A percentile compares a stretch with the other conserved stretches of the same genome.
These are phyloP conservation scores for Drosophila cracens DNA, from an alignment of 2,888 invertebrate genomes.

Conservation along the genomic window DNA sequence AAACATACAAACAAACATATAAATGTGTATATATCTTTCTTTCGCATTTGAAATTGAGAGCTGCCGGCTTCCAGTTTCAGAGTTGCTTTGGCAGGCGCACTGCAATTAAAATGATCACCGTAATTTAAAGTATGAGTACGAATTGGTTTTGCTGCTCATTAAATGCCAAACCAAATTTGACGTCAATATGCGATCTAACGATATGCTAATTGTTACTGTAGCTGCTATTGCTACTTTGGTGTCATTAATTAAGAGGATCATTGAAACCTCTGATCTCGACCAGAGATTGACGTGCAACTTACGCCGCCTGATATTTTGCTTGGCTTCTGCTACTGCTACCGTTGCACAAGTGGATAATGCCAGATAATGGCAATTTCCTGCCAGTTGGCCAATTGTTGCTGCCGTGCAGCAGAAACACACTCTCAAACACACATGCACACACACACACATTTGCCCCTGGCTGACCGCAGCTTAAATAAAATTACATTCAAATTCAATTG, in stretches of 20 bases:
- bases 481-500: slow-evolving; percentile 84
- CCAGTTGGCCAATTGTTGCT: slow-evolving; percentile 81
- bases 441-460: slow-evolving; percentile 59
- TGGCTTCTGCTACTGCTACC: slow-evolving; percentile 44
- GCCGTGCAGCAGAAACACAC: slow-evolving; percentile 56
- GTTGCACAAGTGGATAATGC: slow-evolving; percentile 81
- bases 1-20: slow-evolving; percentile 11
- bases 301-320: slow-evolving; percentile 53
- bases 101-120: slow-evolving; percentile 80
- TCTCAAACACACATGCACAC: neutral
- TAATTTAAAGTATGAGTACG: slow-evolving; percentile 70
- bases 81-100: slow-evolving; percentile 68
- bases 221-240: slow-evolving; percentile 28
- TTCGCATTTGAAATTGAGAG: slow-evolving; percentile 44
- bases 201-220: slow-evolving; percentile 75
- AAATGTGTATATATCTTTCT: slow-evolving; percentile 13
- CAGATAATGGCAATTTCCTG: slow-evolving; percentile 83
- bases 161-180: slow-evolving; percentile 70
- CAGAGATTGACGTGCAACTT: slow-evolving; percentile 70
- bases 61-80: slow-evolving; percentile 32
- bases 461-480: slow-evolving; percentile 83
- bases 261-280: slow-evolving; percentile 71
- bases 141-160: slow-evolving; percentile 58
- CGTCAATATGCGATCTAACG: slow-evolving; percentile 78
- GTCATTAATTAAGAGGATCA: slow-evolving; percentile 78